phyloP scores from a whole-genome alignment of 2,797 vertebrate genomes.

The Myotis daubentonii region DNA sequence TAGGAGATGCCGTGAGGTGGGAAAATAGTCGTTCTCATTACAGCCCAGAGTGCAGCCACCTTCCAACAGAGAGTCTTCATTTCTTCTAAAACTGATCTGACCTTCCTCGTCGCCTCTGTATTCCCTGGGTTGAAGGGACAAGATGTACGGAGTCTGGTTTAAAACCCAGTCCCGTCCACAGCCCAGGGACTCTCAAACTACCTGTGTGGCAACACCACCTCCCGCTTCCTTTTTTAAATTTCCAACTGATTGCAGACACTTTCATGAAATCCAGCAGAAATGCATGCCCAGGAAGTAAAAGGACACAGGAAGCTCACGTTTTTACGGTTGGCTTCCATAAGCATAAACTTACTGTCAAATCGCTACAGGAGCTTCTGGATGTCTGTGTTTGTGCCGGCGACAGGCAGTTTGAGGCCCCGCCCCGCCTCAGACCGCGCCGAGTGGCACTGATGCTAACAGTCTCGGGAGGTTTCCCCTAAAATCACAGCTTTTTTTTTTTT shows the following conservation, averaged over 20 bases:
- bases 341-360: not conserved
- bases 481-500: no score
- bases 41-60: not conserved
- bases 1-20: not conserved
- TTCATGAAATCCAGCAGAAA: not conserved
- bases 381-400: rapidly evolving
- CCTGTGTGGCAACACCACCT: not conserved
- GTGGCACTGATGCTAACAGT: not conserved
- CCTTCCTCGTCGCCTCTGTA: not conserved
- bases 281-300: not conserved
- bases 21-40: not conserved
- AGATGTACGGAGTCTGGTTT: not conserved
- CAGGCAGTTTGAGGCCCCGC: not conserved
- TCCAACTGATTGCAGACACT: not conserved
- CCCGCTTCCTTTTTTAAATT: not conserved
- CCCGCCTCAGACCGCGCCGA: not conserved
- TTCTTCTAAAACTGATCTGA: not conserved
- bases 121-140: not conserved
- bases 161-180: not conserved
- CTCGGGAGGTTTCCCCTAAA: no score
- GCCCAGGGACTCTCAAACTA: not conserved
- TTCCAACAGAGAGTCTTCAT: rapidly evolving
- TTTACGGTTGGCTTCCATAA: not conserved
- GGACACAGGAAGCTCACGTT: not conserved
- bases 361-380: not conserved